Evolutionary conservation across 1,140 invertebrate species (phyloP), one percentile per base, ranked within the genome.

Genomic region (Drosophila athabasca): DNA sequence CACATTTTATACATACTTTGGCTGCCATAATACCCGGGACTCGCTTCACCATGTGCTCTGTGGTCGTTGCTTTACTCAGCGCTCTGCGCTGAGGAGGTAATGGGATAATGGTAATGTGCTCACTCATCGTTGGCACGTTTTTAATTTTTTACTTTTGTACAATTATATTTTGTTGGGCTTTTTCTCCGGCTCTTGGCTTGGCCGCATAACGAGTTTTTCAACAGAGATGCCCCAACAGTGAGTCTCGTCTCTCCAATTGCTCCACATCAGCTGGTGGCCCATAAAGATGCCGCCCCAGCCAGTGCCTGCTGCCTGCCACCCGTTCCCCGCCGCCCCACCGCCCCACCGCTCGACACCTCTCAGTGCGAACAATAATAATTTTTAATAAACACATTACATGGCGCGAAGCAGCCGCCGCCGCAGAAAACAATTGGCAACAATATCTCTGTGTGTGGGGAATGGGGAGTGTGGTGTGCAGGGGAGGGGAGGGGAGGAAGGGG

Each of bases 371-470:
- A 79, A 72, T 75, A 87, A 79, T 79, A 61, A 62, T 76, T 87
- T 87, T 87, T 87, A 87, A 88, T 87, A 87, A 87, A 87, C 82
- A 87, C 82, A 87, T 87, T 87, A 88, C 82, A 87, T 64, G 48
- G 68, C 77, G 67, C 46, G 31, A 44, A 64, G 24, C 64, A 54
- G 65, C 74, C 24, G 24, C 74, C 24, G 24, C 24, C 82, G 79
- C 35, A 39, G 35, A 39, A 81, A 77, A 67, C 75, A 68, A 87
- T 85, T 88, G 65, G 82, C 82, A 78, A 77, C 60, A 68, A 78
- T 67, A 74, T 77, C 49, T 55, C 57, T 58, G 24, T 50, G 22
- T 44, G 59, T 9, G 31, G 48, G 22, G 15, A 31, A 15, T 13
- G 29, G 50, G 11, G 17, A 19, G 17, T 19, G 17, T 1, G 17